These are phyloP conservation scores for Drosophila subpulchrella DNA, from an alignment of 1,140 invertebrate species.

Conservation along the genomic window DNA sequence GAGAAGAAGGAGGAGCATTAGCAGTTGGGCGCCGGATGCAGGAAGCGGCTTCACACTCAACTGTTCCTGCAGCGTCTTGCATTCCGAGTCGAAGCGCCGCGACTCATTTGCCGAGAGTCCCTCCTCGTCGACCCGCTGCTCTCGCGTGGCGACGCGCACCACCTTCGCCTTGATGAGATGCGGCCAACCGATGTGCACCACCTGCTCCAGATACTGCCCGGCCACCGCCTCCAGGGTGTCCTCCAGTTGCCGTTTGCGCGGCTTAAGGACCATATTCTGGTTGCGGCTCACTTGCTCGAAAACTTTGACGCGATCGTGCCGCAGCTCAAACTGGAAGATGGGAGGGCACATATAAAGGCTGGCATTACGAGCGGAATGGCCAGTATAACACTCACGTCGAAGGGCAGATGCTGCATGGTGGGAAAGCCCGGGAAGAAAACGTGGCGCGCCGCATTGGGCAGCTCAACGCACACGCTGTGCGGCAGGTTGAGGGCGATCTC, in stretches of 20 bases:
- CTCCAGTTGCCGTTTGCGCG: slow-evolving; percentile 76
- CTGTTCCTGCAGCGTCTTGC: slow-evolving; percentile 73
- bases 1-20: slow-evolving; percentile 5
- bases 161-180: slow-evolving; percentile 91
- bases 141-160: slow-evolving; percentile 51
- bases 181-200: slow-evolving; percentile 94
- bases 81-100: slow-evolving; percentile 59
- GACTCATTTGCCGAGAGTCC: slow-evolving; percentile 48
- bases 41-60: slow-evolving; percentile 47
- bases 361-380: neutral
- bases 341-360: slow-evolving; percentile 4
- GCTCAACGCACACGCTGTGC: slow-evolving; percentile 90
- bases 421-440: slow-evolving; percentile 96
- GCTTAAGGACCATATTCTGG: slow-evolving; percentile 92
- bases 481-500: slow-evolving; percentile 87
- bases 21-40: neutral
- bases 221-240: slow-evolving; percentile 85
- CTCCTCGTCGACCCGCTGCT: slow-evolving; percentile 32
- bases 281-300: slow-evolving; percentile 93
- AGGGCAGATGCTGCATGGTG: slow-evolving; percentile 92
- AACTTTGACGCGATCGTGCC: slow-evolving; percentile 92
- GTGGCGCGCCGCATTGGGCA: slow-evolving; percentile 89
- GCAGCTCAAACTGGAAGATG: slow-evolving; percentile 85
- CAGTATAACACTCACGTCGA: slow-evolving; percentile 86
- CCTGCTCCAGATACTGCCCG: slow-evolving; percentile 88